phyloP scores from a whole-genome alignment of 2,113 vertebrate species.

The Tragelaphus buxtoni region DNA sequence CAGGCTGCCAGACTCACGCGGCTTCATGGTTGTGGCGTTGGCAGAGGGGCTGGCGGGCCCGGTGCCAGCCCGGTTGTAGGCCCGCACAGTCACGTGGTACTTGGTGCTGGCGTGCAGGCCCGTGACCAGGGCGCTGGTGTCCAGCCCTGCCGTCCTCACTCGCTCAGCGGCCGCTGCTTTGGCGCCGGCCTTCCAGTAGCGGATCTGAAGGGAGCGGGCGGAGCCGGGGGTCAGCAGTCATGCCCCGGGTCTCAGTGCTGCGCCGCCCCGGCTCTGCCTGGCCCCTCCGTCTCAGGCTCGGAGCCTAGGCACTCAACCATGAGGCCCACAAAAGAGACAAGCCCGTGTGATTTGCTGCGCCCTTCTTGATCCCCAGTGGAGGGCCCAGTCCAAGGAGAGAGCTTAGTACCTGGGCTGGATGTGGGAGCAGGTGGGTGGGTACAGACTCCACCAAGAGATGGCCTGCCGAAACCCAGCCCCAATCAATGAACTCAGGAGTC shows the following conservation, averaged over 20 bases:
- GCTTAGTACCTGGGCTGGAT: fast-evolving
- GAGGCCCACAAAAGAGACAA: neutral
- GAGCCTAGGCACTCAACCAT: neutral
- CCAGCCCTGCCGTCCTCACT: conserved; percentile 90
- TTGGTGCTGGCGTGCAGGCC: conserved; percentile 91
- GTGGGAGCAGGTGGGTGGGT: neutral
- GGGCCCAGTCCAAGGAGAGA: neutral
- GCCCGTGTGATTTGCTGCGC: neutral
- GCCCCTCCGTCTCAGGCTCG: neutral
- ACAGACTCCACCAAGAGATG: fast-evolving
- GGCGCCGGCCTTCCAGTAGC: conserved; percentile 95
- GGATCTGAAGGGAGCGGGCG: conserved; percentile 81
- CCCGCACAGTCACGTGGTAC: conserved; percentile 92
- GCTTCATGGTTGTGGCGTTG: conserved; percentile 89
- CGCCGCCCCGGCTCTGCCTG: neutral
- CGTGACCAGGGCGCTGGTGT: conserved; percentile 85
- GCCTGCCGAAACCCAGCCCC: neutral
- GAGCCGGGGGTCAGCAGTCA: fast-evolving
- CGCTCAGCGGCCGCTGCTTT: conserved; percentile 94
- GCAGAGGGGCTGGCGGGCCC: conserved; percentile 90
- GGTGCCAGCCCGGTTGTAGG: conserved; percentile 95
- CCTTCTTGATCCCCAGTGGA: neutral
- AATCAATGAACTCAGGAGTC: neutral
- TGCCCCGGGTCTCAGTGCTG: neutral
- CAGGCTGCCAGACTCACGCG: conserved; percentile 83